A percentile compares a stretch with the other conserved stretches of the same genome.
phyloP scores from a whole-genome alignment of 2,888 invertebrate species.

The Stegana nigrithorax region DNA sequence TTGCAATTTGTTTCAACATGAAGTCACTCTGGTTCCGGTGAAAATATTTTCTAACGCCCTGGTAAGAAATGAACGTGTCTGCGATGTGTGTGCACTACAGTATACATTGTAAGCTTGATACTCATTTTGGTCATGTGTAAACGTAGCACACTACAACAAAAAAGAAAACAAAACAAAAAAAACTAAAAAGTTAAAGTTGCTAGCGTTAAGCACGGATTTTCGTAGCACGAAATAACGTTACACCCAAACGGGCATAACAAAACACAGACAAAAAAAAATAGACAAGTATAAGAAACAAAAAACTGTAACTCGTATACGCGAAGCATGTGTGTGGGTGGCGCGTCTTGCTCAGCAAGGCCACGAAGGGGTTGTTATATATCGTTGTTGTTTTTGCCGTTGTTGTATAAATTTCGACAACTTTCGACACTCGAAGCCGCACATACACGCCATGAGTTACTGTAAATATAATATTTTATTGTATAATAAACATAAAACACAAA shows the following conservation, averaged over 20 bases:
- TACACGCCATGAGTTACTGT: conserved; percentile 35
- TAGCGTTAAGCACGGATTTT: conserved; percentile 7
- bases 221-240: neutral
- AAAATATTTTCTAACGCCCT: too few species aligned
- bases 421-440: neutral
- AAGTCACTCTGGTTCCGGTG: too few species aligned
- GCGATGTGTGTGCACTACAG: too few species aligned
- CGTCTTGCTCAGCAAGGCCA: neutral
- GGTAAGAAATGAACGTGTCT: too few species aligned
- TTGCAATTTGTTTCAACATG: too few species aligned
- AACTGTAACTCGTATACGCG: neutral
- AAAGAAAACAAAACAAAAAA: too few species aligned
- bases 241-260: neutral
- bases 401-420: conserved; percentile 1
- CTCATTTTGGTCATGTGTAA: too few species aligned
- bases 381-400: neutral
- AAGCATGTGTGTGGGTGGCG: conserved; percentile 11
- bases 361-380: conserved; percentile 5
- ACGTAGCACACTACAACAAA: too few species aligned
- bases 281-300: neutral
- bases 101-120: too few species aligned
- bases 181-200: too few species aligned
- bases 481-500: conserved; percentile 43
- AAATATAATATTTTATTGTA: conserved; percentile 60
- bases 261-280: neutral